These are phyloP conservation scores for Brachypodius melanocephalos DNA, from an alignment of 2,113 vertebrate species.

Conservation along the genomic window DNA sequence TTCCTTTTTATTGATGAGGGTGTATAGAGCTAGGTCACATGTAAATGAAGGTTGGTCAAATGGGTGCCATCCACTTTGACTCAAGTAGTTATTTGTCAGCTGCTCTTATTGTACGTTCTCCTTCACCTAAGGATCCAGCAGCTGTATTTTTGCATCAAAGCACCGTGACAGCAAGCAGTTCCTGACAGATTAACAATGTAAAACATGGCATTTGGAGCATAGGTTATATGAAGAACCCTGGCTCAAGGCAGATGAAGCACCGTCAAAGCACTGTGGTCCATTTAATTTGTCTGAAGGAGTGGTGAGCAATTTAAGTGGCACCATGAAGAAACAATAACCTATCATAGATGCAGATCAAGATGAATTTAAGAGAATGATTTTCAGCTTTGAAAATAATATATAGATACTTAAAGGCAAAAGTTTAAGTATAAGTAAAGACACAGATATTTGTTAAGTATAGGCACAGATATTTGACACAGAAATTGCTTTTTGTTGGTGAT, in stretches of 20 bases:
- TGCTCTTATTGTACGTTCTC: background rate
- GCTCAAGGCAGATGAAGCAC: background rate
- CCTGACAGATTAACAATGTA: background rate
- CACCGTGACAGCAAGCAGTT: background rate
- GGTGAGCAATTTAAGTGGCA: background rate
- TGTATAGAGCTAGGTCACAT: background rate
- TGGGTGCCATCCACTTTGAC: background rate
- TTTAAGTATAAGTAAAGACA: too few relatives aligned
- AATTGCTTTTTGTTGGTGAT: background rate
- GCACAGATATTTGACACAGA: background rate
- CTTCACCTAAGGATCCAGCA: background rate
- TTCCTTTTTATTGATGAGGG: background rate
- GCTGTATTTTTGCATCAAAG: background rate
- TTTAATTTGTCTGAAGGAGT: background rate
- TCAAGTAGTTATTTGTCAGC: background rate
- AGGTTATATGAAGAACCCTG: background rate
- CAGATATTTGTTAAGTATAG: too few relatives aligned
- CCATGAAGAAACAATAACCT: background rate
- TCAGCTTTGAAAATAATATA: background rate
- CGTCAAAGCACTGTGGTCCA: background rate
- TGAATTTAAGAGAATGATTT: background rate
- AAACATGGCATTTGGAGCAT: background rate
- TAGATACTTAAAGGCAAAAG: too few relatives aligned
- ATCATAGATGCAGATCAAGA: background rate
- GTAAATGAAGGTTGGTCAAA: background rate